A percentile compares a stretch with the other conserved stretches of the same genome.
Conservation (phyloP, 2,113 vertebrate species). For the Micronycteris hirsuta region DNA sequence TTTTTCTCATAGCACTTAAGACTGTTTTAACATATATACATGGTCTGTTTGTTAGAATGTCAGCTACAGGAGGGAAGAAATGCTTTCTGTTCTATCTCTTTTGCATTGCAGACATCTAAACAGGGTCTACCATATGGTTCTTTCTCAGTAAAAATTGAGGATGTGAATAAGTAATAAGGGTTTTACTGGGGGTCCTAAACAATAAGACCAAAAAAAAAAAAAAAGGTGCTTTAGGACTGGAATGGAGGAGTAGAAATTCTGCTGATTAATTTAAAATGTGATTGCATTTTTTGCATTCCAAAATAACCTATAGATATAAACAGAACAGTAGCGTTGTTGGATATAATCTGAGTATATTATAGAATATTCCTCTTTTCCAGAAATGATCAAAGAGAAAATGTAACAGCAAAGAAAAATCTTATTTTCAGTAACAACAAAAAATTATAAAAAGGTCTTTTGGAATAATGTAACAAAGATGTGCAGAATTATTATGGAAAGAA, state of each 20-base stretch:
- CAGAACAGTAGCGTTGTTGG: background rate
- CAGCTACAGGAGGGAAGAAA: background rate
- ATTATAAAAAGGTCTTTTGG: background rate
- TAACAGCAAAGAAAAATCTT: background rate
- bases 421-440: background rate
- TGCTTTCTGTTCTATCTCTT: background rate
- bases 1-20: background rate
- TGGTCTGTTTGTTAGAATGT: background rate
- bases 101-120: background rate
- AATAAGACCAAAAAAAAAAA: background rate
- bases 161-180: background rate
- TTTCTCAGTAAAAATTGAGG: background rate
- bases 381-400: background rate
- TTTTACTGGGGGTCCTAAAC: background rate
- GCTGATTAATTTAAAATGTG: background rate
- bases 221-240: background rate
- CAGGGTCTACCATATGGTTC: background rate
- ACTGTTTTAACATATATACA: background rate
- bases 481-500: background rate
- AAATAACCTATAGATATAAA: background rate
- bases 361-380: background rate
- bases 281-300: background rate
- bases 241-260: background rate
- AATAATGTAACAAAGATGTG: background rate
- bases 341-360: background rate